These are phyloP conservation scores for Scaptomyza tumidula DNA, from an alignment of 2,888 invertebrate species.

Conservation along the genomic window DNA sequence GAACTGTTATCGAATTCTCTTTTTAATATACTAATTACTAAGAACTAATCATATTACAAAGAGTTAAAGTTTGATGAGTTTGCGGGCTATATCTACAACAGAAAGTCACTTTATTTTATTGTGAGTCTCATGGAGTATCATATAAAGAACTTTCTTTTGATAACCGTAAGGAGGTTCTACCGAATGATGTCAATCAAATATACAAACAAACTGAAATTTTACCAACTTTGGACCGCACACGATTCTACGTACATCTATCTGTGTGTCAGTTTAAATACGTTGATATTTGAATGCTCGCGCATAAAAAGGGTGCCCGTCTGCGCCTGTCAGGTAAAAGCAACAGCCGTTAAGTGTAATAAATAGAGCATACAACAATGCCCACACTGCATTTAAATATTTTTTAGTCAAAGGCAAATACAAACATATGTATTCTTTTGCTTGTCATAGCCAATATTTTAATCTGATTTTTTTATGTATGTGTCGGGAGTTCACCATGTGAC, in stretches of 20 bases:
- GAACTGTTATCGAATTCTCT: not conserved
- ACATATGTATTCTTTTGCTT: not conserved
- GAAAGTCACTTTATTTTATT: not conserved
- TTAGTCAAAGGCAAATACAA: not conserved
- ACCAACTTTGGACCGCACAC: not conserved
- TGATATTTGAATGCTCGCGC: not conserved
- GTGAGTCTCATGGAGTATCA: not conserved
- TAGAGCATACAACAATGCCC: not conserved
- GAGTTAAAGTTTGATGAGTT: not conserved
- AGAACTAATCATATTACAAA: not conserved
- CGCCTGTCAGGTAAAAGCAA: constrained; percentile 1
- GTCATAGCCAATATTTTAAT: not conserved
- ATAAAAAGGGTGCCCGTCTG: not conserved
- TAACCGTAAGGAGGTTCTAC: not conserved
- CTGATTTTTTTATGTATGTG: not conserved
- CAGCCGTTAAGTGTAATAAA: not conserved
- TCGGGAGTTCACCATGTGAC: constrained; percentile 22
- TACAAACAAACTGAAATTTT: not conserved
- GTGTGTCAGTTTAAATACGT: not conserved
- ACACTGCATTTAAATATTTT: not conserved
- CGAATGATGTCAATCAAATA: not conserved
- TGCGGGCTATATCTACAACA: not conserved
- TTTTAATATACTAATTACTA: not conserved
- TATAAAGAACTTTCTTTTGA: not conserved
- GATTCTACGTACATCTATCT: not conserved